Percentiles rank a stretch among this genome's conserved stretches.
phyloP scores from a whole-genome alignment of 2,888 invertebrate genomes.

The Cantharis rufa region DNA sequence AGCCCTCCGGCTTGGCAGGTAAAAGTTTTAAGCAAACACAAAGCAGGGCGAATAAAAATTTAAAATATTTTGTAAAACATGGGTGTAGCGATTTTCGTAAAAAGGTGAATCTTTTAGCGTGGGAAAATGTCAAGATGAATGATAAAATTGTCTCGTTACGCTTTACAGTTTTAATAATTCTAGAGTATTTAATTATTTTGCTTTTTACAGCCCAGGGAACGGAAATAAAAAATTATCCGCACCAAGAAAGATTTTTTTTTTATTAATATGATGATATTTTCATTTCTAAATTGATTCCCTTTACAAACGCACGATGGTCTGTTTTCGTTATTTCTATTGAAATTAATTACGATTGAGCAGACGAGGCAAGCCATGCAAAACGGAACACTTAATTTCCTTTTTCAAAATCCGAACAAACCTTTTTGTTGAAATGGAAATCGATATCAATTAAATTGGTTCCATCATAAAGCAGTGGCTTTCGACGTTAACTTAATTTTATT shows the following conservation, averaged over 20 bases:
- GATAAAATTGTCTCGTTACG: slow-evolving; percentile 7
- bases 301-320: not conserved
- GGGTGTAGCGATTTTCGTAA: not conserved
- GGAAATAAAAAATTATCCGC: not conserved
- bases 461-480: not conserved
- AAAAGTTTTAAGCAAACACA: not conserved
- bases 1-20: not conserved
- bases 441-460: not conserved
- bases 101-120: not conserved
- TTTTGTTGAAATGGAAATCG: not conserved
- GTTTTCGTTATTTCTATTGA: not conserved
- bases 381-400: not conserved
- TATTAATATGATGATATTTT: not conserved
- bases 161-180: slow-evolving; percentile 10
- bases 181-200: not conserved
- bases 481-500: not conserved
- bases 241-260: not conserved
- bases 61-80: not conserved
- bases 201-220: not conserved
- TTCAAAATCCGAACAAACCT: not conserved
- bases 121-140: not conserved
- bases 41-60: not conserved
- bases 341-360: not conserved
- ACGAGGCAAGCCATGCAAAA: not conserved
- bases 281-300: not conserved